Conservation (phyloP, 2,113 vertebrate species). For the Marmota flaviventris region DNA sequence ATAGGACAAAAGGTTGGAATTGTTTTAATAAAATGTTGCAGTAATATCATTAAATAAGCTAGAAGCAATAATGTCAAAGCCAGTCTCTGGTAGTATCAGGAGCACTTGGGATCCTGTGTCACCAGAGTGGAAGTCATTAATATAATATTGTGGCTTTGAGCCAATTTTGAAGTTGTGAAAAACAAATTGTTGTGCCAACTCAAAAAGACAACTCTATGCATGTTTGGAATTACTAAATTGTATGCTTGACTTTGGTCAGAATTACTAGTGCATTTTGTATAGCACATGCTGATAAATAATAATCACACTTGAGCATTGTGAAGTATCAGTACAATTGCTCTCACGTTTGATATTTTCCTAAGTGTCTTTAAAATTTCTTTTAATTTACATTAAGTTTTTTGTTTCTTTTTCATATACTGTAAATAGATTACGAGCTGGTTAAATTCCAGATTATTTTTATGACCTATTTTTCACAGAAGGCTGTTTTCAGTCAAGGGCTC, state of each 20-base stretch:
- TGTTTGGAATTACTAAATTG: slow-evolving; percentile 18
- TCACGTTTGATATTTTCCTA: background rate
- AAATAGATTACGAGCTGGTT: background rate
- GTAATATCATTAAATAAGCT: background rate
- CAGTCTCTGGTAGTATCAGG: background rate
- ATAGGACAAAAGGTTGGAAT: background rate
- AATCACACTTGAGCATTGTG: background rate
- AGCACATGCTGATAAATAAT: background rate
- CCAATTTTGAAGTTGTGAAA: background rate
- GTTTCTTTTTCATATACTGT: background rate
- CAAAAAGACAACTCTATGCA: slow-evolving; percentile 23
- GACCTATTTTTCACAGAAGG: background rate
- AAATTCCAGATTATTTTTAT: slow-evolving; percentile 24
- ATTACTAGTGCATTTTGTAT: background rate
- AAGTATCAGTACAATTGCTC: background rate
- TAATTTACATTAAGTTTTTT: background rate
- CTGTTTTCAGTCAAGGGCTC: background rate
- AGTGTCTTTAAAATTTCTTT: background rate
- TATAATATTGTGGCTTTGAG: background rate
- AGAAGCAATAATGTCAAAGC: background rate
- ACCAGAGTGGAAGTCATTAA: background rate
- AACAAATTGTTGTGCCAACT: background rate
- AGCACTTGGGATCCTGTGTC: background rate
- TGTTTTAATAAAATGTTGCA: slow-evolving; percentile 21
- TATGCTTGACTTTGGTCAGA: slow-evolving; percentile 48